These are phyloP conservation scores for Drosophila pectinifera DNA, from an alignment of 1,140 invertebrate species.

Conservation along the genomic window DNA sequence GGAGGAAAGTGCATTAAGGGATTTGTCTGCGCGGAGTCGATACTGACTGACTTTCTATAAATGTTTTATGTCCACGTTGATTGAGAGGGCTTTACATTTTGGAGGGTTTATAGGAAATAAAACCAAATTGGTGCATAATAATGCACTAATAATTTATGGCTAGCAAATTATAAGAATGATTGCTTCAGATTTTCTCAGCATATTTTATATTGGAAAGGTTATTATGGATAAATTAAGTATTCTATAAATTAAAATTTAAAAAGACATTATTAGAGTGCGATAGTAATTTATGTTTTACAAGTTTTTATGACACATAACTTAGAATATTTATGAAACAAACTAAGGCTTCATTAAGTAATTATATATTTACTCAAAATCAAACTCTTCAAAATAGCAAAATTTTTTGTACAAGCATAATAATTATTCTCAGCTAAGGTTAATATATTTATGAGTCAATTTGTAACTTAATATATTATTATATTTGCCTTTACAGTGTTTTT, in stretches of 20 bases:
- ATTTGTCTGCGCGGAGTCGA: constrained; percentile 22
- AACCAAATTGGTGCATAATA: neutral
- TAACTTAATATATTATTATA: neutral
- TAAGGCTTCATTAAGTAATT: too few species aligned
- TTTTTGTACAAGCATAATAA: too few species aligned
- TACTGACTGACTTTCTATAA: neutral
- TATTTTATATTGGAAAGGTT: accelerated
- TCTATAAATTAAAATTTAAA: too few species aligned
- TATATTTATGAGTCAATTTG: too few species aligned
- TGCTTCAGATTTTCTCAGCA: too few species aligned
- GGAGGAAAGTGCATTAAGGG: constrained; percentile 38
- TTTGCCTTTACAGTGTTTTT: constrained; percentile 4
- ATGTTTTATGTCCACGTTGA: neutral
- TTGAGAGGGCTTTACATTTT: constrained; percentile 12
- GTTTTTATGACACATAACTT: too few species aligned
- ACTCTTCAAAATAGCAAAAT: neutral
- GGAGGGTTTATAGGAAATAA: neutral
- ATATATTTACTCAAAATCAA: too few species aligned
- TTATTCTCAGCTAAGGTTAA: too few species aligned
- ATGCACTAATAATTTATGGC: neutral
- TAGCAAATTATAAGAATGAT: neutral
- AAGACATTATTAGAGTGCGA: too few species aligned
- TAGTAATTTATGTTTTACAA: too few species aligned
- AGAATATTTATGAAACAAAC: too few species aligned
- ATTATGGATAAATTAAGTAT: too few species aligned